Evolutionary conservation across 2,888 invertebrate genomes (phyloP).

Genomic region (Lithophane leautieri): DNA sequence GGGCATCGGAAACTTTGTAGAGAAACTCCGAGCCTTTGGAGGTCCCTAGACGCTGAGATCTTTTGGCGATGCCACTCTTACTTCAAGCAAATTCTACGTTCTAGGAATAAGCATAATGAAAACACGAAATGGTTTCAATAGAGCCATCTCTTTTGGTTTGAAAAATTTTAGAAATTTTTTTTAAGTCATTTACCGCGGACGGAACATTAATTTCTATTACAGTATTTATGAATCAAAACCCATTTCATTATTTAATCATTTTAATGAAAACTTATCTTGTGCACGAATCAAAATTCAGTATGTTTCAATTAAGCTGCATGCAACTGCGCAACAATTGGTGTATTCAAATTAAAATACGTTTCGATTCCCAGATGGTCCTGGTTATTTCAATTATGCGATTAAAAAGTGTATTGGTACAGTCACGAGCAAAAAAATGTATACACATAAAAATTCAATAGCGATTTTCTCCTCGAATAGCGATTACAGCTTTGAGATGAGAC

Average conservation of each 20-base stretch:
- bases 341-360: slow-evolving; percentile 48
- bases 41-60: not conserved
- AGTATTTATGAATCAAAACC: slow-evolving; percentile 5
- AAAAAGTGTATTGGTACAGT: slow-evolving; percentile 26
- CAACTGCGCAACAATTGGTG: slow-evolving; percentile 34
- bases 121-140: not conserved
- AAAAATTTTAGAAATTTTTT: not conserved
- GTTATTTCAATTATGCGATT: slow-evolving; percentile 24
- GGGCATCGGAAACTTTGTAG: slow-evolving; percentile 20
- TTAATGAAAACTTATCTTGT: slow-evolving; percentile 51
- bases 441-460: too few species aligned
- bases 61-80: slow-evolving; percentile 4
- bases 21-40: slow-evolving; percentile 20
- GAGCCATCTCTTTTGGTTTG: not conserved
- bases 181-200: not conserved
- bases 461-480: too few species aligned
- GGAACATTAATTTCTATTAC: not conserved
- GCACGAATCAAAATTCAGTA: slow-evolving; percentile 39
- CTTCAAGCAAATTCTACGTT: not conserved
- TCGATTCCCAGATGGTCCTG: slow-evolving; percentile 17
- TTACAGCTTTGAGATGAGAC: too few species aligned
- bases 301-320: slow-evolving; percentile 51
- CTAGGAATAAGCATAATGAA: not conserved
- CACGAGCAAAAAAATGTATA: too few species aligned
- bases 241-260: slow-evolving; percentile 45